Conservation (phyloP, 2,888 invertebrate genomes). For the Chloroclystis v-ata region DNA sequence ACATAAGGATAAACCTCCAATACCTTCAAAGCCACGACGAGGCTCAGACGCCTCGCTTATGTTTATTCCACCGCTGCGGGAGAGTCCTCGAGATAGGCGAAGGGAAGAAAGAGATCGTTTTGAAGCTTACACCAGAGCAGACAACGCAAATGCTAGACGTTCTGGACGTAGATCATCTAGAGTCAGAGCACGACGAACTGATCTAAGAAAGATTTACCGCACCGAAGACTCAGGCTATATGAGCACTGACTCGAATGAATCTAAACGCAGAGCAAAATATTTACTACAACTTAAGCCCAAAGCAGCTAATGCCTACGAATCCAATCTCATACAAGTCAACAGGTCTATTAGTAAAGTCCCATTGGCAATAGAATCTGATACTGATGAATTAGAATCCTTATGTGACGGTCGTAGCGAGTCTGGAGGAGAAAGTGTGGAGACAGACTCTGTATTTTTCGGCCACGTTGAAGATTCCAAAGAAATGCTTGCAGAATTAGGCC, state of each 20-base stretch:
- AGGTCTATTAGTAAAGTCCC: conserved; percentile 45
- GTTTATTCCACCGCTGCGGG: conserved; percentile 41
- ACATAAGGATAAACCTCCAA: conserved; percentile 61
- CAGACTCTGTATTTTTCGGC: conserved; percentile 91
- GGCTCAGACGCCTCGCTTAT: conserved; percentile 49
- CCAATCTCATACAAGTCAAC: conserved; percentile 35
- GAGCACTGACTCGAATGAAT: conserved; percentile 88
- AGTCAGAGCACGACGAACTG: conserved; percentile 62
- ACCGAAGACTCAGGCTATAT: conserved; percentile 89
- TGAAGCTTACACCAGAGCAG: conserved; percentile 50
- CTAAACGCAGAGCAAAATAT: conserved; percentile 69
- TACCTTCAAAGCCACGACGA: conserved; percentile 62
- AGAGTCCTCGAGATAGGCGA: conserved; percentile 57
- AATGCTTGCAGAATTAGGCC: conserved; percentile 58
- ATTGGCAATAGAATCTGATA: conserved; percentile 74
- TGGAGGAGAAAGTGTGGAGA: conserved; percentile 91
- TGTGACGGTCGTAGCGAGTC: conserved; percentile 90
- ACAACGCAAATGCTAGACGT: conserved; percentile 56
- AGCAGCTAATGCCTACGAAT: conserved; percentile 40
- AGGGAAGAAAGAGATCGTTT: conserved; percentile 65
- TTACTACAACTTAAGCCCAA: conserved; percentile 66
- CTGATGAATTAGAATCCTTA: conserved; percentile 86
- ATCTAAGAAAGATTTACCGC: conserved; percentile 61
- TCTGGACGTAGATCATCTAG: conserved; percentile 63
- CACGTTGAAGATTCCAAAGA: conserved; percentile 78